Conservation (phyloP, 2,113 vertebrate species). For the Callorhinus ursinus region DNA sequence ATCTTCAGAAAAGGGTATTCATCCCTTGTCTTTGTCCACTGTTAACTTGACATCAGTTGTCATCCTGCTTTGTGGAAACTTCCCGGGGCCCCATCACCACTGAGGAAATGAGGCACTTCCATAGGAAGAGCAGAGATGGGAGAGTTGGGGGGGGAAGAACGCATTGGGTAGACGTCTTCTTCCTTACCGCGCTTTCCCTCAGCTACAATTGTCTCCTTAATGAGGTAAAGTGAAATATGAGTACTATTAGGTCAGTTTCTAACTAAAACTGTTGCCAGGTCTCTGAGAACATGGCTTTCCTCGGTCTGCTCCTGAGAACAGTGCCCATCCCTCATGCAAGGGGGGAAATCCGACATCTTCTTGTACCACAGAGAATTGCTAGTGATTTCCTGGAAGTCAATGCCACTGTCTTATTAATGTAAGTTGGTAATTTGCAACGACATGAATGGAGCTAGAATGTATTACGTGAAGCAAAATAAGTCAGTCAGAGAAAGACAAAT, state of each 20-base stretch:
- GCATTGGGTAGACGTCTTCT: conserved; percentile 91
- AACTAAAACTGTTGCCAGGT: neutral
- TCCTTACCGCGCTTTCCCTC: conserved; percentile 94
- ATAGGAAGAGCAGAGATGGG: conserved; percentile 90
- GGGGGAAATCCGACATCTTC: neutral
- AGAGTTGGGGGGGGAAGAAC: conserved; percentile 90
- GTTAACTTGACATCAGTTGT: conserved; percentile 92
- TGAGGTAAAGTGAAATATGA: neutral
- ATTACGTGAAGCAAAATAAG: neutral
- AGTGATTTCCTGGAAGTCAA: neutral
- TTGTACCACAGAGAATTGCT: neutral
- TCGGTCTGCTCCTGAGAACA: neutral
- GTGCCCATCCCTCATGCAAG: fast-evolving
- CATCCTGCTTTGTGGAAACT: conserved; percentile 86
- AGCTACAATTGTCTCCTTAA: conserved; percentile 92
- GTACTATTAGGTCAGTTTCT: neutral
- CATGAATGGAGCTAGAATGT: neutral
- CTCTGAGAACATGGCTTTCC: neutral
- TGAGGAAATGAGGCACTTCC: conserved; percentile 93
- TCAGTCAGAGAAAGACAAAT: neutral
- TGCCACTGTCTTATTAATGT: neutral
- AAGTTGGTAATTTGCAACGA: neutral
- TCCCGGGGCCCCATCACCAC: conserved; percentile 92
- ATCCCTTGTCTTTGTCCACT: conserved; percentile 84
- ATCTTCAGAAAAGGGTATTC: neutral